Evolutionary conservation across 2,113 vertebrate species (phyloP).

Genomic region (Myrmecophaga tridactyla): DNA sequence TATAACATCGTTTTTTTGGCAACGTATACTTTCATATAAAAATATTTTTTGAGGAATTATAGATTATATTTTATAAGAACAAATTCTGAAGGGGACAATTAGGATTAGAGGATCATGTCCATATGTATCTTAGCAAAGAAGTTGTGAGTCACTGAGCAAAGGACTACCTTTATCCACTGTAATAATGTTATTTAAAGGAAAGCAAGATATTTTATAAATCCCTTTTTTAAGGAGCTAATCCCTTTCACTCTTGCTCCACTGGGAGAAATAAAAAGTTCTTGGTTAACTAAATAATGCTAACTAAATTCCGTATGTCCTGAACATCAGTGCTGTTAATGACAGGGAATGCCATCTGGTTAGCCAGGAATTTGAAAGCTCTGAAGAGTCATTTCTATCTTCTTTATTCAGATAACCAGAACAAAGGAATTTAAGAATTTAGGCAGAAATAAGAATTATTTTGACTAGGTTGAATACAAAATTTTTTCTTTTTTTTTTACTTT

Average conservation of each 20-base stretch:
- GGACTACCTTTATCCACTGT: background rate
- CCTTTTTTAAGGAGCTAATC: background rate
- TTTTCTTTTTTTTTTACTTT: background rate
- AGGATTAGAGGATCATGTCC: background rate
- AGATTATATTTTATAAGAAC: background rate
- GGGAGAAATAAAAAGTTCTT: slow-evolving; percentile 7
- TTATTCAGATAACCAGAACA: slow-evolving; percentile 37
- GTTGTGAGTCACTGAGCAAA: background rate
- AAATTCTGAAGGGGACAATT: background rate
- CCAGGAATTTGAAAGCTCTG: background rate
- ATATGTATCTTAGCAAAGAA: background rate
- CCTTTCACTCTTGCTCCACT: background rate
- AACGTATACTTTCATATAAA: background rate
- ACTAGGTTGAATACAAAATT: background rate
- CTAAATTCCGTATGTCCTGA: background rate
- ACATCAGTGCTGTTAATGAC: background rate
- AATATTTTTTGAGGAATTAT: background rate
- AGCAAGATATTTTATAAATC: background rate
- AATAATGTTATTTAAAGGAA: background rate
- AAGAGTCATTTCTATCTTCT: slow-evolving; percentile 36
- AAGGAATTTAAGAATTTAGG: background rate
- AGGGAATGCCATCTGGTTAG: background rate
- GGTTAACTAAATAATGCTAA: slow-evolving; percentile 36
- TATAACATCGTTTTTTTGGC: background rate
- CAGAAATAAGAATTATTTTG: background rate